Conservation (phyloP, 1,140 invertebrate genomes). For the Streblospio benedicti region DNA sequence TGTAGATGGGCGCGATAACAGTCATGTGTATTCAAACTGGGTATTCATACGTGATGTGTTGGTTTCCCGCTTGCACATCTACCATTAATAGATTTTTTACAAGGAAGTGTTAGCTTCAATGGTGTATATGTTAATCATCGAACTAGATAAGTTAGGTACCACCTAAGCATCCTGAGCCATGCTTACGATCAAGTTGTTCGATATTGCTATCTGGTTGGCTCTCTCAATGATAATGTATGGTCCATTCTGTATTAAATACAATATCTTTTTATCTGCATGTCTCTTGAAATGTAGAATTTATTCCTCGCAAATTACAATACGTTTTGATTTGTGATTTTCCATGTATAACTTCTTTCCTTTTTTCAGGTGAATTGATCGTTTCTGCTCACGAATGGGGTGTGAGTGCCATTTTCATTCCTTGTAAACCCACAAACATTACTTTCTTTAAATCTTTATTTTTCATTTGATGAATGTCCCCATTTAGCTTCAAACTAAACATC, state of each 20-base stretch:
- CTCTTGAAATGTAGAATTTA: background rate
- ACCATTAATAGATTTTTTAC: background rate
- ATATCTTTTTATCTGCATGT: background rate
- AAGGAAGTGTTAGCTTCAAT: too few species aligned
- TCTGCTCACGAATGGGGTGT: constrained; percentile 38
- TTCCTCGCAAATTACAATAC: background rate
- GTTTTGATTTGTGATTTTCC: background rate
- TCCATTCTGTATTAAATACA: background rate
- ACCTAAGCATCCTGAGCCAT: background rate
- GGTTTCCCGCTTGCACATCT: background rate
- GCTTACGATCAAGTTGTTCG: background rate
- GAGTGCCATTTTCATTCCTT: constrained; percentile 11
- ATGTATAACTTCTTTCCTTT: background rate
- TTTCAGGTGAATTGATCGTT: constrained; percentile 36
- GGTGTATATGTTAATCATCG: too few species aligned
- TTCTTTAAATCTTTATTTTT: background rate
- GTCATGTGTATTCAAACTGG: background rate
- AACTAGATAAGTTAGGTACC: too few species aligned
- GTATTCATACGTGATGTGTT: background rate
- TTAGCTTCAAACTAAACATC: background rate
- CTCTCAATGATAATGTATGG: background rate
- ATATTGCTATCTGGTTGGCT: background rate
- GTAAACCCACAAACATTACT: background rate
- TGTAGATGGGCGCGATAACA: background rate
- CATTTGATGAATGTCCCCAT: background rate